These are phyloP conservation scores for Hydropotes inermis DNA, from an alignment of 2,113 vertebrate genomes.

Conservation along the genomic window DNA sequence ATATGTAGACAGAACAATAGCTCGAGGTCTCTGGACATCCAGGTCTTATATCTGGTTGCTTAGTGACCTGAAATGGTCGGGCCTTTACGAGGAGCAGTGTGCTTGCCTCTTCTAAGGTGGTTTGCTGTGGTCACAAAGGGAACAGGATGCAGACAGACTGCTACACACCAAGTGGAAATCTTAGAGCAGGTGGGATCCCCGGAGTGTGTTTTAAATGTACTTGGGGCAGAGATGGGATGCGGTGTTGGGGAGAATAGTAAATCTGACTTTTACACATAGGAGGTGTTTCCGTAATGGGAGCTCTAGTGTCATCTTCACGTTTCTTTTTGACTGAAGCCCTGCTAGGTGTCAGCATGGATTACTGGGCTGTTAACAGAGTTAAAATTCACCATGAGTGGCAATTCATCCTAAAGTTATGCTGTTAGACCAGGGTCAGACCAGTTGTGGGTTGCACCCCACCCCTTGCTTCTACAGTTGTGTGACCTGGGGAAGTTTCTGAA, in stretches of 20 bases:
- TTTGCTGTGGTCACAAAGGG: neutral
- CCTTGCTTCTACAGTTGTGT: neutral
- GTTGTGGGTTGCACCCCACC: neutral
- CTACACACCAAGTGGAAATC: neutral
- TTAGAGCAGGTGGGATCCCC: neutral
- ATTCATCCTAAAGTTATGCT: neutral
- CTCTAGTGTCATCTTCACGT: neutral
- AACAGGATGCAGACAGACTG: neutral
- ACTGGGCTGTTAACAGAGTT: neutral
- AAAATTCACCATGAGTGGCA: neutral
- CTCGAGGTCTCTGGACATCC: neutral
- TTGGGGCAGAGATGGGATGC: neutral
- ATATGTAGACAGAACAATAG: neutral
- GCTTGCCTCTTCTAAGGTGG: neutral
- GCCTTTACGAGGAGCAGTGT: neutral
- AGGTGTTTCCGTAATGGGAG: neutral
- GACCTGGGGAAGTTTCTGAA: neutral
- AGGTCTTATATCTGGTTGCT: slow-evolving; percentile 1
- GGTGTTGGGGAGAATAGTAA: neutral
- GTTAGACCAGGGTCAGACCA: neutral
- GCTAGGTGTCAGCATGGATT: neutral
- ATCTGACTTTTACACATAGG: neutral
- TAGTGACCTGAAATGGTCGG: neutral
- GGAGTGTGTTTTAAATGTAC: neutral
- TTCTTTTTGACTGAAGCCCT: neutral